Percentiles rank a stretch among this genome's conserved stretches.
These are phyloP conservation scores for Enteromius mattozi DNA, from an alignment of 2,797 vertebrate species.

Conservation along the genomic window DNA sequence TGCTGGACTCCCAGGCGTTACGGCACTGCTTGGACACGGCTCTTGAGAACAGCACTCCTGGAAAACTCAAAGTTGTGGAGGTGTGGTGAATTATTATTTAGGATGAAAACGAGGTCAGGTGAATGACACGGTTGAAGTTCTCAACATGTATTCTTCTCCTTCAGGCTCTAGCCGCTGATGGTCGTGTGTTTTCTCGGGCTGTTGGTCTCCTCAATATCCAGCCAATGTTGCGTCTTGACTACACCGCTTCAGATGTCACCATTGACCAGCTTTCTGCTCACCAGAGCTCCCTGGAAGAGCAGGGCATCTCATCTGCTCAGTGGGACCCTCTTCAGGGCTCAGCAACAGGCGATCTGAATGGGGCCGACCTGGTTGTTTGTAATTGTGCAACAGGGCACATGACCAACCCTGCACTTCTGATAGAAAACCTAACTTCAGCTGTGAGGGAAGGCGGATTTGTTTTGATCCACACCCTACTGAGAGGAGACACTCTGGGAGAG, in stretches of 20 bases:
- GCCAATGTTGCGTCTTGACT: slow-evolving; percentile 87
- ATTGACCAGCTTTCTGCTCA: slow-evolving; percentile 73
- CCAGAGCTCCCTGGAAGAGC: slow-evolving; percentile 76
- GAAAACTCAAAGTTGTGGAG: slow-evolving; percentile 89
- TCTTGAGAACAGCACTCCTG: slow-evolving; percentile 83
- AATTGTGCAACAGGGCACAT: slow-evolving; percentile 79
- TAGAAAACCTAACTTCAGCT: slow-evolving; percentile 83
- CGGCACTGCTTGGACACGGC: slow-evolving; percentile 86
- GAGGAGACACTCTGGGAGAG: slow-evolving; percentile 86
- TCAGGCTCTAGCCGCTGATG: slow-evolving; percentile 86
- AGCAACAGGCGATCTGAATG: slow-evolving; percentile 72
- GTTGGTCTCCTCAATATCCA: slow-evolving; percentile 83
- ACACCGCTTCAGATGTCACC: slow-evolving; percentile 80
- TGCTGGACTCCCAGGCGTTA: slow-evolving; percentile 79
- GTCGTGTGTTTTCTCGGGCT: slow-evolving; percentile 83
- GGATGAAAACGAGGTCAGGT: neutral
- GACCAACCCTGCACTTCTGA: slow-evolving; percentile 61
- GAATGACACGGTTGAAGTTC: neutral
- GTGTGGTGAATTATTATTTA: slow-evolving; percentile 67
- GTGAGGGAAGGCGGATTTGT: slow-evolving; percentile 88
- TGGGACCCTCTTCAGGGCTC: slow-evolving; percentile 84
- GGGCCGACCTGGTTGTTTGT: slow-evolving; percentile 86
- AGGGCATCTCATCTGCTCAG: slow-evolving; percentile 70
- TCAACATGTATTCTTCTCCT: neutral
- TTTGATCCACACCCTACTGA: slow-evolving; percentile 88